A percentile compares a stretch with the other conserved stretches of the same genome.
Conservation (phyloP, 2,888 invertebrate genomes). For the Temnothorax rugatulus region DNA sequence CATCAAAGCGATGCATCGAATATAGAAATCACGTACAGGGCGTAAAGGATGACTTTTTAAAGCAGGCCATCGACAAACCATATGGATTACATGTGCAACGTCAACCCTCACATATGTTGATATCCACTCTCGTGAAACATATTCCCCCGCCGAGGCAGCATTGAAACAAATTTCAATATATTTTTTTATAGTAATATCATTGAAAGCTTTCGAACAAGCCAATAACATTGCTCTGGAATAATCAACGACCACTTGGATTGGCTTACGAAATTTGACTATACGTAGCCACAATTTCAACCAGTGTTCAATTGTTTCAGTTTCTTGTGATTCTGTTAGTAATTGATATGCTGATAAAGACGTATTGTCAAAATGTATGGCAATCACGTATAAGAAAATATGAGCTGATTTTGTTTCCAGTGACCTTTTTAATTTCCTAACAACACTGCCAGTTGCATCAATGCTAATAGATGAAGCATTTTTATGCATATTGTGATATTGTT, state of each 20-base stretch:
- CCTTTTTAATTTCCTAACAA: conserved; percentile 14
- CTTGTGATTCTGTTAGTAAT: too few species aligned
- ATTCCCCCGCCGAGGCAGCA: background rate
- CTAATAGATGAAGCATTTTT: conserved; percentile 10
- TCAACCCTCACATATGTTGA: background rate
- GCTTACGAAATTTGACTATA: too few species aligned
- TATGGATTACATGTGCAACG: too few species aligned
- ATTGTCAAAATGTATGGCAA: conserved; percentile 10
- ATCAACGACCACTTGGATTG: too few species aligned
- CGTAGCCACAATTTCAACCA: too few species aligned
- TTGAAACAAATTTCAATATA: conserved; percentile 12
- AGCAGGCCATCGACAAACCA: too few species aligned
- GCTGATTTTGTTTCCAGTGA: background rate
- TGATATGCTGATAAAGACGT: background rate
- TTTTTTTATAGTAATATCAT: conserved; percentile 8
- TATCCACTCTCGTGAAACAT: background rate
- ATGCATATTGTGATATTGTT: conserved; percentile 4
- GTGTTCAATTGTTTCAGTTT: too few species aligned
- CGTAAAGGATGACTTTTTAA: too few species aligned
- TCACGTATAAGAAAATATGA: background rate
- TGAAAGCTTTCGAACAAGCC: background rate
- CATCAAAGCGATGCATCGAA: conserved; percentile 7
- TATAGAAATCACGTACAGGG: background rate
- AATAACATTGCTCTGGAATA: too few species aligned
- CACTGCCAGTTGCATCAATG: conserved; percentile 6